A percentile compares a stretch with the other conserved stretches of the same genome.
Conservation (phyloP, 2,888 invertebrate species). For the Catocala fraxini region DNA sequence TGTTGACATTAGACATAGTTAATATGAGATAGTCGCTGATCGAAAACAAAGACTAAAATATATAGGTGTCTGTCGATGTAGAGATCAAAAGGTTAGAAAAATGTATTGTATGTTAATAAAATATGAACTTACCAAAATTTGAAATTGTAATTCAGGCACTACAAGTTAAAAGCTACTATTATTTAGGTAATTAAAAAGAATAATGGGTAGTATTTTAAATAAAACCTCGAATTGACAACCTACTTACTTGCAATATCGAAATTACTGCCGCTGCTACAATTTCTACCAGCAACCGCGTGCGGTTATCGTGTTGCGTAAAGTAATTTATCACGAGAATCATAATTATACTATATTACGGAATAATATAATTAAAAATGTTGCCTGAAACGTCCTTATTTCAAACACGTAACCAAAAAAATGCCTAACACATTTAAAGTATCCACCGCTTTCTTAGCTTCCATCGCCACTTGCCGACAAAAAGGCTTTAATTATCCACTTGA, state of each 20-base stretch:
- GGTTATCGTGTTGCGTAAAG: no score
- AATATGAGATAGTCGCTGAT: neutral
- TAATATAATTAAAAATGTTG: no score
- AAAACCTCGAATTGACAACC: neutral
- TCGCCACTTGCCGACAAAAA: no score
- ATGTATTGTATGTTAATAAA: slow-evolving; percentile 47
- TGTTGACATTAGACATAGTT: neutral
- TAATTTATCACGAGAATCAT: no score
- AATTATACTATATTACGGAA: no score
- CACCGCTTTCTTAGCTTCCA: no score
- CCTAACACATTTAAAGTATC: no score
- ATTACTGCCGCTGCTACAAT: neutral
- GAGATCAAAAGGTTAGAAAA: slow-evolving; percentile 29
- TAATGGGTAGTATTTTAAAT: neutral
- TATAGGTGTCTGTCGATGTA: slow-evolving; percentile 1
- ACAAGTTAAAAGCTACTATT: no score
- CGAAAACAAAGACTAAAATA: neutral
- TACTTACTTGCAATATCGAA: neutral
- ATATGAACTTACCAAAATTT: slow-evolving; percentile 20
- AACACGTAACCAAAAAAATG: no score
- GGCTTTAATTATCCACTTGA: no score
- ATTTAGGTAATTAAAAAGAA: no score
- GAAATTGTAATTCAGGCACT: slow-evolving; percentile 5
- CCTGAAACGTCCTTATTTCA: no score
- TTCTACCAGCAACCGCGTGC: neutral